Percentiles rank a stretch among this genome's conserved stretches.
Conservation (phyloP, 2,888 invertebrate genomes). For the Eupelmus urozonus region DNA sequence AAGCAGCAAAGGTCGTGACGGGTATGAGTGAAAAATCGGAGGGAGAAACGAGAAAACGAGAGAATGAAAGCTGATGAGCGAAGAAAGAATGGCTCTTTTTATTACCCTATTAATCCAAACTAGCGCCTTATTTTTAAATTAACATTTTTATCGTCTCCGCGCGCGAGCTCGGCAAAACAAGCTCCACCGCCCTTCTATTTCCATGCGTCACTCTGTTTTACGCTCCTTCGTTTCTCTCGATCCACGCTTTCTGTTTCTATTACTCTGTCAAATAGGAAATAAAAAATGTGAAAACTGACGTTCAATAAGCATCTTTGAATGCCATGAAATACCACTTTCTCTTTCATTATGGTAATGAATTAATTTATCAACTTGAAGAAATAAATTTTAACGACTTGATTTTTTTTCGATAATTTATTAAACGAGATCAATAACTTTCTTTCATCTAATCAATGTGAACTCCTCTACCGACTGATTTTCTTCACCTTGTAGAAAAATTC, state of each 20-base stretch:
- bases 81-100: conserved; percentile 70
- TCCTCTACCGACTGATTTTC: no score
- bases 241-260: conserved; percentile 4
- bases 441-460: background rate
- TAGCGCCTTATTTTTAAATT: conserved; percentile 76
- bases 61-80: conserved; percentile 57
- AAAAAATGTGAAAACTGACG: no score
- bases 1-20: conserved; percentile 13
- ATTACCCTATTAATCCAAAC: conserved; percentile 75
- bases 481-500: no score
- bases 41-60: conserved; percentile 54
- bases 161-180: conserved; percentile 74
- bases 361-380: background rate
- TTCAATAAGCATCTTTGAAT: no score
- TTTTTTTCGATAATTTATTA: no score
- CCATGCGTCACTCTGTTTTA: conserved; percentile 59
- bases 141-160: conserved; percentile 75
- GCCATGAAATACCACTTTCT: no score
- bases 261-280: conserved; percentile 14
- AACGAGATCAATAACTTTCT: no score
- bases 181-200: conserved; percentile 60
- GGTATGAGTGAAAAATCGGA: conserved; percentile 53
- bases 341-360: no score
- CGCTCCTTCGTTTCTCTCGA: conserved; percentile 56
- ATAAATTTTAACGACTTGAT: background rate